These are phyloP conservation scores for Bothrops jararaca DNA, from an alignment of 2,113 vertebrate genomes.

Conservation along the genomic window DNA sequence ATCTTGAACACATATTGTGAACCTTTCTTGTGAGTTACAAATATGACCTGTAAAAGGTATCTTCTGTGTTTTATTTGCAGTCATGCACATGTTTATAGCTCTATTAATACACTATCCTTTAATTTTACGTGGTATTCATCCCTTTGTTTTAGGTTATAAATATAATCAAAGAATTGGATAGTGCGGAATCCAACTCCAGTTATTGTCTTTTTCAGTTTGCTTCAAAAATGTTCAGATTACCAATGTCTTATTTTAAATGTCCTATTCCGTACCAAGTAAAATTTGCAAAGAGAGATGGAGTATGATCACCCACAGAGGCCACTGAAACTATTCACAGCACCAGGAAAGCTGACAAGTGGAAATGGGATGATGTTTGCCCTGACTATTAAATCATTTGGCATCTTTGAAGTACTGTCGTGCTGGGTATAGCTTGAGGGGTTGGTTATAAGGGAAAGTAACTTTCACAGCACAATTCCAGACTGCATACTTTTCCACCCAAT, in stretches of 20 bases:
- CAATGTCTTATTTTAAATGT: neutral
- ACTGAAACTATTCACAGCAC: neutral
- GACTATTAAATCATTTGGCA: neutral
- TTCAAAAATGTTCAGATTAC: neutral
- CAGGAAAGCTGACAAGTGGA: neutral
- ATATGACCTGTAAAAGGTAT: neutral
- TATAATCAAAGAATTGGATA: neutral
- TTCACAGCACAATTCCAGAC: too few relatives aligned
- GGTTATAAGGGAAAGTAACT: neutral
- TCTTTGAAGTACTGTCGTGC: neutral
- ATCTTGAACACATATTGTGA: conserved; percentile 9
- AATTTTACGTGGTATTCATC: neutral
- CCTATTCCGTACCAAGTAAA: neutral
- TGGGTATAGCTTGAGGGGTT: neutral
- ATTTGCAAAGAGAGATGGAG: neutral
- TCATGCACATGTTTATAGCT: neutral
- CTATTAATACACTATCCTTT: neutral
- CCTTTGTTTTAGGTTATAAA: conserved; percentile 4
- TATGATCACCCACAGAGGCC: neutral
- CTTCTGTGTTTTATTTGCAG: conserved; percentile 15
- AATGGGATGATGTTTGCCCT: neutral
- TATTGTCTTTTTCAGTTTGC: neutral
- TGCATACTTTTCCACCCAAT: neutral
- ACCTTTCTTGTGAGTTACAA: neutral
- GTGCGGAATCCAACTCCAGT: neutral